These are phyloP conservation scores for Eubucco bourcierii DNA, from an alignment of 2,113 vertebrate genomes.

Conservation along the genomic window DNA sequence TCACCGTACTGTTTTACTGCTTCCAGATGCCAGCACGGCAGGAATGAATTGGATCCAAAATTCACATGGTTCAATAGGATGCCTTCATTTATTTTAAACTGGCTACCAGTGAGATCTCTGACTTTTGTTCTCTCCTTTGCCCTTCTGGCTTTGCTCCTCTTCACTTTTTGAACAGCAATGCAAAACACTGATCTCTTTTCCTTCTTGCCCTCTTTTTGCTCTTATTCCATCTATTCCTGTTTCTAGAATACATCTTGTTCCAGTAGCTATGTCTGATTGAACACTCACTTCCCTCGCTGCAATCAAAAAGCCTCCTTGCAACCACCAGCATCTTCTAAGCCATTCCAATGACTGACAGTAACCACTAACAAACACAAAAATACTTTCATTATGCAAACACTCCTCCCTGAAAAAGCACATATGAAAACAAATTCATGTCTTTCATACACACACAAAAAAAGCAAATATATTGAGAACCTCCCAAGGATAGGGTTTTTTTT, in stretches of 20 bases:
- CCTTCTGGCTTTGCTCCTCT: not conserved
- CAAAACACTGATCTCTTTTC: not conserved
- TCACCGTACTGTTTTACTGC: rapidly evolving
- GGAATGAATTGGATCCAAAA: not conserved
- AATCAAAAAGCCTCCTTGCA: not conserved
- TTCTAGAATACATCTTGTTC: not conserved
- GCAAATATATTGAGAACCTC: not conserved
- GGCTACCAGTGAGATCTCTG: not conserved
- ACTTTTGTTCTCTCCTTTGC: not conserved
- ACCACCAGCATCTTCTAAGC: not conserved
- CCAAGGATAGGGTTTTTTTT: not conserved
- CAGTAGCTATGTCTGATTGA: not conserved
- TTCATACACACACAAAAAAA: not conserved
- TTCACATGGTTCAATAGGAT: not conserved
- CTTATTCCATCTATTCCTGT: not conserved
- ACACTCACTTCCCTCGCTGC: not conserved
- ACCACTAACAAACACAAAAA: not conserved
- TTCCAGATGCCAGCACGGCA: not conserved
- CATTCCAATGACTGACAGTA: not conserved
- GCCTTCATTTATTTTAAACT: not conserved
- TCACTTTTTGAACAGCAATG: rapidly evolving
- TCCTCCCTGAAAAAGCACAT: rapidly evolving
- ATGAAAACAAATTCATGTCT: not conserved
- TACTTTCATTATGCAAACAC: not conserved
- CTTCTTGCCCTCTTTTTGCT: not conserved